phyloP scores from a whole-genome alignment of 2,888 invertebrate genomes.

The Ormyrus pomaceus region DNA sequence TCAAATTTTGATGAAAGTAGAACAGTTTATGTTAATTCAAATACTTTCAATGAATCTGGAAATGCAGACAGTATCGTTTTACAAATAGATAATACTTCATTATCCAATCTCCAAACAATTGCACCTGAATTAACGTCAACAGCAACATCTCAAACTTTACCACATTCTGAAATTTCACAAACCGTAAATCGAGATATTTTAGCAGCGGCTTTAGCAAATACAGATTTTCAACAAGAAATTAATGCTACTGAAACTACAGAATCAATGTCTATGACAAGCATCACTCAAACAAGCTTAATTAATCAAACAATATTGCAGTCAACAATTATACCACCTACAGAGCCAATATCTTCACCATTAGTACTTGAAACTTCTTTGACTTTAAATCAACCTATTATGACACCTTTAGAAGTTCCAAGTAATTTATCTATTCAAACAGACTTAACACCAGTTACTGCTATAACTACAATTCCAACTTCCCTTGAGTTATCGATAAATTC shows the following conservation, averaged over 20 bases:
- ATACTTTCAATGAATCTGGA: constrained; percentile 75
- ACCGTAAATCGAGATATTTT: constrained; percentile 82
- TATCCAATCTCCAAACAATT: constrained; percentile 65
- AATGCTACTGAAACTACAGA: constrained; percentile 71
- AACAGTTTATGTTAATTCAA: constrained; percentile 76
- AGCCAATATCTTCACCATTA: constrained; percentile 78
- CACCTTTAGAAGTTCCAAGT: constrained; percentile 85
- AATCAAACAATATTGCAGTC: constrained; percentile 78
- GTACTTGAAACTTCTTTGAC: constrained; percentile 87
- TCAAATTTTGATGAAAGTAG: constrained; percentile 70
- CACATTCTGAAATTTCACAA: constrained; percentile 63
- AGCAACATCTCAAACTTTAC: constrained; percentile 62
- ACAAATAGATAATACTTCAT: constrained; percentile 76
- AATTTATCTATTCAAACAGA: constrained; percentile 75
- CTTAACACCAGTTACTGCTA: constrained; percentile 69
- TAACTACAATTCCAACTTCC: constrained; percentile 81
- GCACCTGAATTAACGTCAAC: constrained; percentile 75
- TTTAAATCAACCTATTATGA: constrained; percentile 89
- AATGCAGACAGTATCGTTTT: constrained; percentile 77
- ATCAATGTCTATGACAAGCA: constrained; percentile 74
- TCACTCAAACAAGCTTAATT: constrained; percentile 79
- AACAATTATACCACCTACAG: constrained; percentile 78
- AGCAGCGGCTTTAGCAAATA: constrained; percentile 85
- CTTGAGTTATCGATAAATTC: constrained; percentile 86
- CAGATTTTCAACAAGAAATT: constrained; percentile 82